Conservation (phyloP, 2,797 vertebrate species). For the Falco novaeseelandiae region DNA sequence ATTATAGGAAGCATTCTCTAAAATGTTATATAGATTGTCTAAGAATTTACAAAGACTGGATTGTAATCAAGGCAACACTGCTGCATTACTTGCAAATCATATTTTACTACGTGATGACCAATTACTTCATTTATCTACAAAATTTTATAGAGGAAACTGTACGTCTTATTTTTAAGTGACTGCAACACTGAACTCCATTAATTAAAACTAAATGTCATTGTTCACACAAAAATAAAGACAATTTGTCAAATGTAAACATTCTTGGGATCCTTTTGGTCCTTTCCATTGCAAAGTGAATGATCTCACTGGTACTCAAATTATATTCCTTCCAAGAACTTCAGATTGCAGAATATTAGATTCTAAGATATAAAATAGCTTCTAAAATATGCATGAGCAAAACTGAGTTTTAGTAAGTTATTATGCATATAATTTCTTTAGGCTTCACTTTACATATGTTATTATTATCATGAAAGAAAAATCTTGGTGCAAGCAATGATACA, state of each 20-base stretch:
- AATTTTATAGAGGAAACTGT: background rate
- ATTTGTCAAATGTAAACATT: background rate
- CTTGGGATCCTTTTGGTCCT: background rate
- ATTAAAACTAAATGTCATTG: background rate
- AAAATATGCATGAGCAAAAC: background rate
- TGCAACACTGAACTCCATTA: background rate
- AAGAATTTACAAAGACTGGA: background rate
- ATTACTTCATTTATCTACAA: background rate
- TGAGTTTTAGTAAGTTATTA: background rate
- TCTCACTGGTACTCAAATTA: background rate
- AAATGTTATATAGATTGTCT: background rate
- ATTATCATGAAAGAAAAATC: background rate
- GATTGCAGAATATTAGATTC: background rate
- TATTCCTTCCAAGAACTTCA: background rate
- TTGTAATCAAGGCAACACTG: background rate
- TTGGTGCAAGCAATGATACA: background rate
- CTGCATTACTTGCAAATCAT: background rate
- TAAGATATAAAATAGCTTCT: background rate
- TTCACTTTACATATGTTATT: background rate
- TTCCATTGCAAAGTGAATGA: background rate
- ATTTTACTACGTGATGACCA: background rate
- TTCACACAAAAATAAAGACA: background rate
- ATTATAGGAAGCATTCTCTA: background rate
- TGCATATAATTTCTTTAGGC: background rate
- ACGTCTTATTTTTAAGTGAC: background rate